Evolutionary conservation across 2,113 vertebrate species (phyloP), one percentile per base, ranked within the genome.

Genomic region (Myotis davidii): DNA sequence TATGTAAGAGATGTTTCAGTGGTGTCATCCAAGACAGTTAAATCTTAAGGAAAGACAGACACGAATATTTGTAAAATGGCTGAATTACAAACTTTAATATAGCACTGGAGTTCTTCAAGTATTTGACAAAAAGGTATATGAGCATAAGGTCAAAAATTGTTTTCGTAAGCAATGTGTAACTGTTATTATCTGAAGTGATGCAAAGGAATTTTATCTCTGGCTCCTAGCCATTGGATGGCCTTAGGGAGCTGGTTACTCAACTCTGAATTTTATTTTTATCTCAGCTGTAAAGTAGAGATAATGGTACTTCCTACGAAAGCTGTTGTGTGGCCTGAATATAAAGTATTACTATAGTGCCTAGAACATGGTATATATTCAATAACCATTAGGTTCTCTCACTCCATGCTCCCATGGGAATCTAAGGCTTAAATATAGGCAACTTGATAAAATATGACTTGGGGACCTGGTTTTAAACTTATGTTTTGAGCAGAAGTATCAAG

Each of bases 61-160:
- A 77, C 52, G 87, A 56, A 65, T 50, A 86, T 74, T 89, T 87
- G 81, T 87, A n/a, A 91, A 81, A 91, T 45, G 34, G 29, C 42
- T 86, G 54, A 81, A 81, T 54, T 91, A 81, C 6, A 87, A 86
- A 27, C 6, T 72, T 85, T 52, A 94, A 72, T 32, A 59, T 11
- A 61, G 54, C 90, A 64, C 23, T 81, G 17, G 13, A 74, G 34
- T 42, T 83, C 45, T 45, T 82, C 54, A 64, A 72, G 7, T 70
- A 54, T 52, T 64, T 72, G 79, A 37, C 42, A 86, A 85, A 39
- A 77, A 12, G 52, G 16, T 76, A 67, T 82, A 73, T 87, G 54
- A 86, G n/a, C 32, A 52, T 65, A 86, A 73, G 20, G 23, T 29
- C 17, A 81, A 79, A 54, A 32, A 37, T 42, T 23, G 54, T 92